Percentiles rank a stretch among this genome's conserved stretches.
These are phyloP conservation scores for Knipowitschia caucasica DNA, from an alignment of 2,797 vertebrate genomes.

Conservation along the genomic window DNA sequence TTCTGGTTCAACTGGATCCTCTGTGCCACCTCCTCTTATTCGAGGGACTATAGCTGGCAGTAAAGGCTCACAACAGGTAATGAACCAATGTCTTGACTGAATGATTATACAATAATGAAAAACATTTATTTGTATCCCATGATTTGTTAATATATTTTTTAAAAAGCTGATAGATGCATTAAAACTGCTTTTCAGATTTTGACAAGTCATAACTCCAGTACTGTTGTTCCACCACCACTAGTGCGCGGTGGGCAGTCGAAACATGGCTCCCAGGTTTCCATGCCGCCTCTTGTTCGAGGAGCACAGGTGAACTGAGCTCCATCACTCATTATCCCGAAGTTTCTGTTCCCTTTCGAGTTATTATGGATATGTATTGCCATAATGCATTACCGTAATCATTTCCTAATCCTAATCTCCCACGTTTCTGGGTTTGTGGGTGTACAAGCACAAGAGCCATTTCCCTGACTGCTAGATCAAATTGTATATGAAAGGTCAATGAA, in stretches of 20 bases:
- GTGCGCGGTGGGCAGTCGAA: conserved; percentile 91
- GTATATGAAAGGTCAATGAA: too few species aligned
- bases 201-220: conserved; percentile 78
- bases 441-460: too few species aligned
- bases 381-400: too few species aligned
- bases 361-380: too few species aligned
- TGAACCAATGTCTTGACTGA: conserved; percentile 12
- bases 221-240: conserved; percentile 89
- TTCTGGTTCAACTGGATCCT: conserved; percentile 74
- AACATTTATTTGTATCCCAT: too few species aligned
- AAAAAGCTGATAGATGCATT: too few species aligned
- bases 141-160: too few species aligned
- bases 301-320: conserved; percentile 80
- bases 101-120: background rate
- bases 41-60: conserved; percentile 80
- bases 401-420: too few species aligned
- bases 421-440: too few species aligned
- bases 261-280: conserved; percentile 86
- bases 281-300: conserved; percentile 94
- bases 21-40: conserved; percentile 86
- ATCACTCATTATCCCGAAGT: conserved; percentile 2
- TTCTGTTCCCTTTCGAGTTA: too few species aligned
- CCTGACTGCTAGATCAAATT: too few species aligned
- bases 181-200: conserved; percentile 75
- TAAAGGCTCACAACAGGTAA: conserved; percentile 87